A percentile compares a stretch with the other conserved stretches of the same genome.
phyloP scores from a whole-genome alignment of 2,113 vertebrate species.

The Neoarius graeffei region DNA sequence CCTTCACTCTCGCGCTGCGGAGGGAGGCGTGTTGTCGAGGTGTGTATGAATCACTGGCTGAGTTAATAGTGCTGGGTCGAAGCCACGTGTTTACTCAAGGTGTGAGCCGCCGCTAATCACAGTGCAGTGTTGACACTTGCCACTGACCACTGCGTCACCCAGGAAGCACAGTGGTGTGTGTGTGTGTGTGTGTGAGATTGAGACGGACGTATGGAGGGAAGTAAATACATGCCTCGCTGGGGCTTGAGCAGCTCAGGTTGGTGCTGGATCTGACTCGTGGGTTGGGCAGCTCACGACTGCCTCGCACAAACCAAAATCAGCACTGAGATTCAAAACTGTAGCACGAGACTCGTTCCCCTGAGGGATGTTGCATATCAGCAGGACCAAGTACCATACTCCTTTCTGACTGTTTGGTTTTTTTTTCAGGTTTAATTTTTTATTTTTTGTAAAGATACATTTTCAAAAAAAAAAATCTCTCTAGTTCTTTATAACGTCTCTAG shows the following conservation, averaged over 20 bases:
- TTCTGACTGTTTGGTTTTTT: too few relatives aligned
- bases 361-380: too few relatives aligned
- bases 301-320: not conserved
- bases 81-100: conserved; percentile 67
- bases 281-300: conserved; percentile 61
- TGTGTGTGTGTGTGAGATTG: conserved; percentile 16
- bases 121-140: conserved; percentile 61
- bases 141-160: conserved; percentile 50
- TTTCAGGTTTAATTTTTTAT: too few relatives aligned
- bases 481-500: too few relatives aligned
- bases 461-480: too few relatives aligned
- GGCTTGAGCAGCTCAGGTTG: conserved; percentile 65
- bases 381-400: too few relatives aligned
- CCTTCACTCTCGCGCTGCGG: conserved; percentile 23
- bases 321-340: too few relatives aligned
- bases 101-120: conserved; percentile 68
- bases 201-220: not conserved
- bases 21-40: conserved; percentile 51
- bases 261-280: conserved; percentile 66
- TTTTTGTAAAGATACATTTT: too few relatives aligned
- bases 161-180: conserved; percentile 36
- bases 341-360: too few relatives aligned
- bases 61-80: conserved; percentile 61
- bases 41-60: conserved; percentile 50
- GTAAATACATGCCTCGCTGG: conserved; percentile 65